Conservation (phyloP, 2,797 vertebrate species). For the Chaetodon trifasciatus region DNA sequence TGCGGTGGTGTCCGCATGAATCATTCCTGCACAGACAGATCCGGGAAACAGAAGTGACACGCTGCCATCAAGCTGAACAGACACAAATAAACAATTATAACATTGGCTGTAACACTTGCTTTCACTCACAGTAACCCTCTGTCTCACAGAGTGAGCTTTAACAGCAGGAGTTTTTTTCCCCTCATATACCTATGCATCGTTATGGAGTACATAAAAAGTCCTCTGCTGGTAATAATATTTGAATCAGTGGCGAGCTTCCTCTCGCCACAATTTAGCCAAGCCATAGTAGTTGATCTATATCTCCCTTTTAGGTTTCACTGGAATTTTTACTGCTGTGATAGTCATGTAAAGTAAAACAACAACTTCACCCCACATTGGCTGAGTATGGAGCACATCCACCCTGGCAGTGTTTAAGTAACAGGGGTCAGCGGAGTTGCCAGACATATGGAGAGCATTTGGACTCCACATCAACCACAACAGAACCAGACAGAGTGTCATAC, state of each 20-base stretch:
- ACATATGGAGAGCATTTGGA: constrained; percentile 82
- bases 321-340: constrained; percentile 46
- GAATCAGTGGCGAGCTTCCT: constrained; percentile 46
- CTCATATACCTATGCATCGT: constrained; percentile 48
- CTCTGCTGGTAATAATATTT: constrained; percentile 37
- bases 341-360: constrained; percentile 55
- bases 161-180: constrained; percentile 38
- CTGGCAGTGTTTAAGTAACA: constrained; percentile 64
- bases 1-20: constrained; percentile 69
- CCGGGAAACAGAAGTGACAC: constrained; percentile 70
- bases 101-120: constrained; percentile 52
- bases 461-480: constrained; percentile 71
- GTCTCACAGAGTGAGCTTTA: constrained; percentile 40
- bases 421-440: constrained; percentile 74
- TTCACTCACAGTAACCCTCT: constrained; percentile 58
- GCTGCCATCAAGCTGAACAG: constrained; percentile 64
- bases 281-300: constrained; percentile 31
- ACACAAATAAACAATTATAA: constrained; percentile 78
- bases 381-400: constrained; percentile 46
- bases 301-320: constrained; percentile 42
- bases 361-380: constrained; percentile 31
- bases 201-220: constrained; percentile 47
- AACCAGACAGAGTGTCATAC: constrained; percentile 67
- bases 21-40: constrained; percentile 66
- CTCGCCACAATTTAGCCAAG: constrained; percentile 46